Conservation (phyloP, 2,888 invertebrate species). For the Lobophora halterata region DNA sequence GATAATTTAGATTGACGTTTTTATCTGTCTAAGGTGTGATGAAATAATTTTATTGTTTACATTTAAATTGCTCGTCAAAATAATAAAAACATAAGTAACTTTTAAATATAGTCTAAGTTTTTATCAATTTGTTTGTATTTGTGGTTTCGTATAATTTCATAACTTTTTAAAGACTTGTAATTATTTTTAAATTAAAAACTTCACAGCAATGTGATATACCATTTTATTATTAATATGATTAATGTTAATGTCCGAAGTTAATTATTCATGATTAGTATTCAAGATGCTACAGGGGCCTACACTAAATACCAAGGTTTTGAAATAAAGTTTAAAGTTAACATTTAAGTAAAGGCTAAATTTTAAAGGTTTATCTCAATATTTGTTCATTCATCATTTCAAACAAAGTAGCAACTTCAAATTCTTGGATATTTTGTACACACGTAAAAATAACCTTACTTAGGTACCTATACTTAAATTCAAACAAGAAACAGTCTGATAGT, state of each 20-base stretch:
- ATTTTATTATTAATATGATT: conserved; percentile 12
- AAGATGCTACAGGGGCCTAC: conserved; percentile 28
- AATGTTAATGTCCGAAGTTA: conserved; percentile 10
- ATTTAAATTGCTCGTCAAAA: neutral
- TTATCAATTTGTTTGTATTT: neutral
- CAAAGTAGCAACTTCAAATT: too few relatives aligned
- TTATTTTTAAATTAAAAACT: conserved; percentile 4
- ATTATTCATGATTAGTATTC: conserved; percentile 32
- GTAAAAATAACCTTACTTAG: too few relatives aligned
- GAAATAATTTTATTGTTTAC: too few relatives aligned
- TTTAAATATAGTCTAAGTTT: too few relatives aligned
- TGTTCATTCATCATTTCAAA: conserved; percentile 20
- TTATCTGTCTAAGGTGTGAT: too few relatives aligned
- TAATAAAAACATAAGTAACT: too few relatives aligned
- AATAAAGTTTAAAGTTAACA: conserved; percentile 9
- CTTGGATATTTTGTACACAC: too few relatives aligned
- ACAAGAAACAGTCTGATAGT: too few relatives aligned
- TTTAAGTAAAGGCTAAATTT: conserved; percentile 11
- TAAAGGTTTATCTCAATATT: conserved; percentile 12
- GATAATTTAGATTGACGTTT: neutral
- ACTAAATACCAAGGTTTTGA: conserved; percentile 29
- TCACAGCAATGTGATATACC: neutral
- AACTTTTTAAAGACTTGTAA: conserved; percentile 2
- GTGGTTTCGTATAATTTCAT: conserved; percentile 7
- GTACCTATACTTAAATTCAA: too few relatives aligned